These are phyloP conservation scores for Zaprionus camerounensis DNA, from an alignment of 1,140 invertebrate genomes.

Conservation along the genomic window DNA sequence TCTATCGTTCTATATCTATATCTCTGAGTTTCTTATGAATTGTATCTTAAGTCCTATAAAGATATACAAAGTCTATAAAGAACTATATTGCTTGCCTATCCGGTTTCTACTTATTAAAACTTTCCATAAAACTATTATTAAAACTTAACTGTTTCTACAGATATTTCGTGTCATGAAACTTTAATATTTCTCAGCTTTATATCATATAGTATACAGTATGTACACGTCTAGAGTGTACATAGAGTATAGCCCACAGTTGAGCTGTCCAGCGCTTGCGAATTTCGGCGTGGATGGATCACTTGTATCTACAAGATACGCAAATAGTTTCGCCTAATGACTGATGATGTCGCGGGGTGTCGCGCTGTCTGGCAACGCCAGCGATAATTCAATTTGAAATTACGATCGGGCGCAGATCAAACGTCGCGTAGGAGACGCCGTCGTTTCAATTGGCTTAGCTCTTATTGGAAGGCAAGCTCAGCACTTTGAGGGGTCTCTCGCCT, in stretches of 20 bases:
- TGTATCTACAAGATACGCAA: conserved; percentile 15
- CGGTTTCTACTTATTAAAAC: not conserved
- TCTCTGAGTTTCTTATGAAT: too few relatives aligned
- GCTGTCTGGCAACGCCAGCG: conserved; percentile 30
- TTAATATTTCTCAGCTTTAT: too few relatives aligned
- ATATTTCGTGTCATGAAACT: too few relatives aligned
- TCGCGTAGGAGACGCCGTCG: not conserved
- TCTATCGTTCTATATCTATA: too few relatives aligned
- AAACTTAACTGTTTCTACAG: not conserved
- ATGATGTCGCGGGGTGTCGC: conserved; percentile 4
- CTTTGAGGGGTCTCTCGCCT: not conserved
- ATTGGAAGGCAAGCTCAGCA: not conserved
- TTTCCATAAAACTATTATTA: not conserved
- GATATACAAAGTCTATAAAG: too few relatives aligned
- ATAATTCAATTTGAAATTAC: conserved; percentile 27
- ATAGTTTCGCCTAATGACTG: conserved; percentile 4
- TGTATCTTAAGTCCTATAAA: too few relatives aligned
- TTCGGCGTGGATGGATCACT: not conserved
- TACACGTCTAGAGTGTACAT: not conserved
- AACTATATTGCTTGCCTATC: not conserved
- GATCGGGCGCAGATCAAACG: conserved; percentile 28
- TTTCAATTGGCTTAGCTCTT: conserved; percentile 32
- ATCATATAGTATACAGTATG: not conserved
- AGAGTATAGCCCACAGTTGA: not conserved
- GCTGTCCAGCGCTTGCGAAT: not conserved